phyloP scores from a whole-genome alignment of 2,888 invertebrate species.

The Luperina testacea region DNA sequence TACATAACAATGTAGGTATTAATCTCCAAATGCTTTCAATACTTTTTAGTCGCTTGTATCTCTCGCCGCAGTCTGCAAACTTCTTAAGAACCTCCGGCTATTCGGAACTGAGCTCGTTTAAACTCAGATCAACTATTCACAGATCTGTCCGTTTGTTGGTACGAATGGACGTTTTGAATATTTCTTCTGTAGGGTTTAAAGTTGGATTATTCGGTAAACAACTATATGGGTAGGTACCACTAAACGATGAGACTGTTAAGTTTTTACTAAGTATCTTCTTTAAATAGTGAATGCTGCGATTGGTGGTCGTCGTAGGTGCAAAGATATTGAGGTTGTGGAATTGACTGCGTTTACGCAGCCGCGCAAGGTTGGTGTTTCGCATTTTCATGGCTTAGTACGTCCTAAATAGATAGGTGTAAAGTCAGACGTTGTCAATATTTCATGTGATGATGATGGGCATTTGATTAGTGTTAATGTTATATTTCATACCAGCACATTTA shows the following conservation, averaged over 20 bases:
- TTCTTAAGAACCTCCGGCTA: slow-evolving; percentile 46
- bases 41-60: slow-evolving; percentile 15
- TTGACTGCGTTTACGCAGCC: neutral
- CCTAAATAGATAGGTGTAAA: too few relatives aligned
- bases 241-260: neutral
- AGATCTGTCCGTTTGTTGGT: slow-evolving; percentile 29
- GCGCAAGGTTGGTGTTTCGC: neutral
- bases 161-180: slow-evolving; percentile 49
- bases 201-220: neutral
- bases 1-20: too few relatives aligned
- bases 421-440: neutral
- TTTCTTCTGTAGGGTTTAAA: slow-evolving; percentile 12
- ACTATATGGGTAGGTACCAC: neutral
- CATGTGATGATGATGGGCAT: neutral
- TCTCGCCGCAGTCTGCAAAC: slow-evolving; percentile 42
- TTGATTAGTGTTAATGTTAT: neutral
- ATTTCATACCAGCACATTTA: neutral
- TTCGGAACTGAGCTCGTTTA: slow-evolving; percentile 50
- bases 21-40: slow-evolving; percentile 2
- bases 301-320: neutral
- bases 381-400: neutral
- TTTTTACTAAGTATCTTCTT: neutral
- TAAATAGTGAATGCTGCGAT: neutral
- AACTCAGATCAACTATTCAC: slow-evolving; percentile 63
- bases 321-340: neutral